Evolutionary conservation across 1,140 invertebrate species (phyloP), one percentile per base, ranked within the genome.

Genomic region (Lamellibrachia luymesi): DNA sequence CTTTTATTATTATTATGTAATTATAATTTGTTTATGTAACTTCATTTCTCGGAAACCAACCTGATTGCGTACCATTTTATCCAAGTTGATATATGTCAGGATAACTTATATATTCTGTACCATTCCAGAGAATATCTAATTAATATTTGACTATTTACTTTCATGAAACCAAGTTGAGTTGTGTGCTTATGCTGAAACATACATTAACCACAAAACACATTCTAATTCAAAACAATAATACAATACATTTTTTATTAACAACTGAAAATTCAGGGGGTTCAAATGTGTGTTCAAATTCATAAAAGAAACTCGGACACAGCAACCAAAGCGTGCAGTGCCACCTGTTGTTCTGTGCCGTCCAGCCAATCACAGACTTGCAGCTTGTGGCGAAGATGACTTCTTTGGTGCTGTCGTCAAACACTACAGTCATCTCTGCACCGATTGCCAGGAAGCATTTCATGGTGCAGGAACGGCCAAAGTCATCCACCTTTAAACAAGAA

Each of bases 351-450:
- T 97, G 97, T 6, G 97, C 97, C 93, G 97, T 97, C 98, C 98
- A 98, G n/a, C 98, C 98, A 27, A 99, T 97, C 91, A 99, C 97
- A 50, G 97, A 97, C 94, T 97, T 97, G 94, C 98, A 98, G 0
- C 98, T 98, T 27, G 98, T 97, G 17, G 98, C 98, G 94, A 99
- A 98, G 13, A 99, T 97, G 50, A 98, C 98, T 96, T 98, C 98
- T 92, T 98, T 97, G 0, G 98, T 97, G 92, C 96, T 97, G 17
- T 94, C 94, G 96, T 99, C 98, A 90, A 99, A 97, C 17, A 99
- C 96, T 50, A 99, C 98, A 91, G 99, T 96, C 1, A 97, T 98
- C 95, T 99, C 98, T 17, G 97, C 97, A 38, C 98, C 98, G 93
- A 99, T 97, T 0, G 98, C 98, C 93, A 99, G 96, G 93, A 98